Percentiles rank a stretch among this genome's conserved stretches.
Evolutionary conservation across 2,113 vertebrate genomes (phyloP).

Genomic region (Dipodomys merriami): DNA sequence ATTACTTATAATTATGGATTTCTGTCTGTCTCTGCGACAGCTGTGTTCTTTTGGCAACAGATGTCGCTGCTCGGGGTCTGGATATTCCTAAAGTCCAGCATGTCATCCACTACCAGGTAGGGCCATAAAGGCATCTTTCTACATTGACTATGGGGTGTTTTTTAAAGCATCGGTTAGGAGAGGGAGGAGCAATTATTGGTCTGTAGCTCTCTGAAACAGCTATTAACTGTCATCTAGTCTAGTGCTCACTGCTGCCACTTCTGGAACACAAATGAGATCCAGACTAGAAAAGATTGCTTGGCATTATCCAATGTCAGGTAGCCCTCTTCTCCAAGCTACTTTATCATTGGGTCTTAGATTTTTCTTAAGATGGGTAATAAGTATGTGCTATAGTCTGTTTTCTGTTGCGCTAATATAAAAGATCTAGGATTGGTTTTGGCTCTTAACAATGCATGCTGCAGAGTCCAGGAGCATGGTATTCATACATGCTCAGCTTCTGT

Average conservation of each 20-base stretch:
- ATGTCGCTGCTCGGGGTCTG: constrained; percentile 97
- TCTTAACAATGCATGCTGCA: background rate
- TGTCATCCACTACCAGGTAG: constrained; percentile 98
- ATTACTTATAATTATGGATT: background rate
- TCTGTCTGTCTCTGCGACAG: constrained; percentile 83
- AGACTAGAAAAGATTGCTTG: background rate
- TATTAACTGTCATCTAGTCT: background rate
- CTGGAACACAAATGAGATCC: background rate
- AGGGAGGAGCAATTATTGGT: background rate
- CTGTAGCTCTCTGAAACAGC: background rate
- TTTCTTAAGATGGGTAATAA: background rate
- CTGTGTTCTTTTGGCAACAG: constrained; percentile 95
- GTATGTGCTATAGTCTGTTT: background rate
- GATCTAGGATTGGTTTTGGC: background rate
- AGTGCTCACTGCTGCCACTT: background rate
- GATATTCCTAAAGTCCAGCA: constrained; percentile 97
- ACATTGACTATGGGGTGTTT: background rate
- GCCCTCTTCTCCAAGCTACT: background rate
- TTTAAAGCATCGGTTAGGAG: background rate
- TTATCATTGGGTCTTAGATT: background rate
- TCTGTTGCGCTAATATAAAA: background rate
- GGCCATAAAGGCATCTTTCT: background rate
- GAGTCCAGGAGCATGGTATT: background rate
- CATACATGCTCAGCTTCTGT: background rate
- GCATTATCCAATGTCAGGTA: background rate